Percentiles rank a stretch among this genome's conserved stretches.
Evolutionary conservation across 1,140 invertebrate species (phyloP).

Genomic region (Drosophila nasuta): DNA sequence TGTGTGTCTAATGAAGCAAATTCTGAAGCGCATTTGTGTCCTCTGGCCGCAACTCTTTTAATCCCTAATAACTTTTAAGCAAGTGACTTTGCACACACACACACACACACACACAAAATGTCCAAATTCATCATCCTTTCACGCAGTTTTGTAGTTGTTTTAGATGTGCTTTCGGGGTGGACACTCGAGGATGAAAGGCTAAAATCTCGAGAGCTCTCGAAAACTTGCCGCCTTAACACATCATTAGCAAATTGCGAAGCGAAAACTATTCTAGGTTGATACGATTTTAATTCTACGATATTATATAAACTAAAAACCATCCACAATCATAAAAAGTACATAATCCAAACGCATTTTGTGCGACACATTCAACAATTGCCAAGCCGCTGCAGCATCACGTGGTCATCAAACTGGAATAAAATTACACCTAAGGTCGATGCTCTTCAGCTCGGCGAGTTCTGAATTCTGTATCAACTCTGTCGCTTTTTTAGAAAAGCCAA

Average conservation of each 20-base stretch:
- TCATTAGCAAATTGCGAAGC: conserved; percentile 39
- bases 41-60: conserved; percentile 65
- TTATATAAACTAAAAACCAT: not conserved
- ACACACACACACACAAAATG: conserved; percentile 66
- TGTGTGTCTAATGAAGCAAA: conserved; percentile 67
- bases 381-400: not conserved
- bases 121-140: conserved; percentile 74
- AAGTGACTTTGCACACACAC: conserved; percentile 73
- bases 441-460: not conserved
- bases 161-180: conserved; percentile 1
- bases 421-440: not conserved
- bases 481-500: too few species aligned
- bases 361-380: too few species aligned
- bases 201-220: not conserved
- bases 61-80: conserved; percentile 81
- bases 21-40: conserved; percentile 59
- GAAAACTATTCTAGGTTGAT: not conserved
- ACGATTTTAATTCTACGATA: not conserved
- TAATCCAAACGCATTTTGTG: too few species aligned
- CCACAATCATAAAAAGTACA: too few species aligned
- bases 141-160: conserved; percentile 5
- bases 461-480: too few species aligned
- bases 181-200: conserved; percentile 6
- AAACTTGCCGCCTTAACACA: conserved; percentile 6
- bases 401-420: not conserved